These are phyloP conservation scores for Neosilurus mollespiculum DNA, from an alignment of 2,797 vertebrate genomes.

Conservation along the genomic window DNA sequence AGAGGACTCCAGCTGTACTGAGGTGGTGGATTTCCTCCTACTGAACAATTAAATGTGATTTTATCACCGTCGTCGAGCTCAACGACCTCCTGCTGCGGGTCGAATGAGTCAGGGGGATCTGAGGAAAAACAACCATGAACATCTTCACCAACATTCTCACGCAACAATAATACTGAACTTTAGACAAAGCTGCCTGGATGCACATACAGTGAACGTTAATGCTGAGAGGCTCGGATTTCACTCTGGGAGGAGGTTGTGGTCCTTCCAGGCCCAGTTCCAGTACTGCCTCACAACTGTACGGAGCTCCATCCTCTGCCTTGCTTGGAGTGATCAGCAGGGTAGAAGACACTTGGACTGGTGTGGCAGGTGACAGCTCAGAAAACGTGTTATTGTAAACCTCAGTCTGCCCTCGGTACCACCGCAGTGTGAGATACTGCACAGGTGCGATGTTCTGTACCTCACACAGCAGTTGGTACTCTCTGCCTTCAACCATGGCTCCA, in stretches of 20 bases:
- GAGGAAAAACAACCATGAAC: not conserved
- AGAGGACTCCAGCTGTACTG: conserved; percentile 47
- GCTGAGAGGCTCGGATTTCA: conserved; percentile 41
- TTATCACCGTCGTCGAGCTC: conserved; percentile 38
- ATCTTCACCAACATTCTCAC: not conserved
- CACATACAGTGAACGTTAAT: conserved; percentile 47
- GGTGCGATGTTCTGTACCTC: conserved; percentile 82
- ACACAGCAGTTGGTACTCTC: conserved; percentile 77
- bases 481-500: conserved; percentile 73
- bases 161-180: not conserved
- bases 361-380: conserved; percentile 73
- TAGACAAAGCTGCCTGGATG: not conserved
- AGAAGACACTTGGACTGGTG: conserved; percentile 79
- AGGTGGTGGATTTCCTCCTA: conserved; percentile 50
- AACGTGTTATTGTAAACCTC: conserved; percentile 78
- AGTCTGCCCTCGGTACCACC: conserved; percentile 75
- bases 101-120: conserved; percentile 46
- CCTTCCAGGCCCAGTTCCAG: conserved; percentile 47
- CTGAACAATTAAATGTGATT: conserved; percentile 41
- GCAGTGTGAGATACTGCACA: conserved; percentile 78
- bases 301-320: conserved; percentile 53
- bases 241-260: conserved; percentile 46
- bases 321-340: conserved; percentile 72
- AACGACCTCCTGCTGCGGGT: conserved; percentile 42
- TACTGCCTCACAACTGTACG: conserved; percentile 44